Evolutionary conservation across 2,888 invertebrate species (phyloP).

Genomic region (Escarpia spicata): DNA sequence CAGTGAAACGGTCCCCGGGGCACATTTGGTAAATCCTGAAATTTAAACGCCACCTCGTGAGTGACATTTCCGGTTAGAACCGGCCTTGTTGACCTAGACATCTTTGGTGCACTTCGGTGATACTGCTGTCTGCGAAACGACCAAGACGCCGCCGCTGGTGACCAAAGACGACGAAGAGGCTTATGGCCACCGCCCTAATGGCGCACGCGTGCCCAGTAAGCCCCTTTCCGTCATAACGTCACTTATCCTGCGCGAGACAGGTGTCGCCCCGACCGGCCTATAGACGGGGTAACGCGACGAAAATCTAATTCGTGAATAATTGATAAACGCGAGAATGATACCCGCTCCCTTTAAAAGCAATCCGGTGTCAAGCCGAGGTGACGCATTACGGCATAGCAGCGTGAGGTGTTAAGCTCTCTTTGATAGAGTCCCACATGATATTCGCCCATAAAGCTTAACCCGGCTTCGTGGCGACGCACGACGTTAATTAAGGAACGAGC

Average conservation of each 20-base stretch:
- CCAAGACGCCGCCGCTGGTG: neutral
- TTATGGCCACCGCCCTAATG: neutral
- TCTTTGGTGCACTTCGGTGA: neutral
- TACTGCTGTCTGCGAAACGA: neutral
- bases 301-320: conserved; percentile 13
- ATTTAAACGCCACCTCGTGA: neutral
- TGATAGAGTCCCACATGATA: conserved; percentile 12
- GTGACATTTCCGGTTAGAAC: neutral
- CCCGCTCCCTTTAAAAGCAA: conserved; percentile 16
- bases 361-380: conserved; percentile 2
- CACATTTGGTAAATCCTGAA: neutral
- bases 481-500: conserved; percentile 6
- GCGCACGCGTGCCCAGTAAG: neutral
- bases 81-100: neutral
- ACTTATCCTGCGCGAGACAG: neutral
- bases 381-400: neutral
- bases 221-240: neutral
- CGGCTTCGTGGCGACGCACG: neutral
- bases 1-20: no score
- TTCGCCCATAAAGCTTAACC: conserved; percentile 9
- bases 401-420: conserved; percentile 16
- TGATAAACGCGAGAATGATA: conserved; percentile 16
- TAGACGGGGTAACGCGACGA: neutral
- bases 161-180: neutral
- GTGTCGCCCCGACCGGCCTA: neutral